A percentile compares a stretch with the other conserved stretches of the same genome.
Conservation (phyloP, 2,888 invertebrate species). For the Luperina nickerlii region DNA sequence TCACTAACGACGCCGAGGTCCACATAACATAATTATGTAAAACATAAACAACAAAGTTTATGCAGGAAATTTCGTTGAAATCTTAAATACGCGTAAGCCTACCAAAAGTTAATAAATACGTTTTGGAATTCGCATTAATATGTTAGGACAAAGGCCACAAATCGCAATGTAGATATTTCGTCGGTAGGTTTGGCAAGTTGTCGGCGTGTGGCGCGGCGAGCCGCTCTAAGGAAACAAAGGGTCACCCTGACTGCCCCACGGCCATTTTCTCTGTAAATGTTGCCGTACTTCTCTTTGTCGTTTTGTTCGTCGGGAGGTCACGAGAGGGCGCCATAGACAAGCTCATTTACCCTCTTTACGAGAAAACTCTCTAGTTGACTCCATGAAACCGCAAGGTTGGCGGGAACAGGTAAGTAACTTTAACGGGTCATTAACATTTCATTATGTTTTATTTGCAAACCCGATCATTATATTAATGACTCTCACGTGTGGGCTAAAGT, state of each 20-base stretch:
- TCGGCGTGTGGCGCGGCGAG: constrained; percentile 70
- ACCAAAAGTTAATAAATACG: constrained; percentile 72
- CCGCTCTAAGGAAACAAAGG: constrained; percentile 85
- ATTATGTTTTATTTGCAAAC: constrained; percentile 78
- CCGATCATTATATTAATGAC: constrained; percentile 76
- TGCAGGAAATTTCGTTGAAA: constrained; percentile 50
- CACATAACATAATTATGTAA: constrained; percentile 29
- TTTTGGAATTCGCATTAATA: constrained; percentile 77
- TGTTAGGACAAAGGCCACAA: constrained; percentile 70
- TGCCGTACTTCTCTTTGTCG: constrained; percentile 82
- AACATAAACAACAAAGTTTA: constrained; percentile 56
- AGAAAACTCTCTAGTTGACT: constrained; percentile 79
- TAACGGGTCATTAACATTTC: constrained; percentile 85
- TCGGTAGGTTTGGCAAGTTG: constrained; percentile 74
- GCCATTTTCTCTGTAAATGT: constrained; percentile 87
- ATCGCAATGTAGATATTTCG: constrained; percentile 70
- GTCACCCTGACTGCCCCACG: constrained; percentile 81
- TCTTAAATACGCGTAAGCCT: constrained; percentile 47
- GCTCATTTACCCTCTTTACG: constrained; percentile 82
- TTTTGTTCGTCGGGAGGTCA: constrained; percentile 81
- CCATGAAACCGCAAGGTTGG: constrained; percentile 79
- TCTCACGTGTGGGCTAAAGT: constrained; percentile 66
- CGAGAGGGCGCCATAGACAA: constrained; percentile 82
- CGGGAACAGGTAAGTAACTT: constrained; percentile 80
- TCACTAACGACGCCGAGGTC: constrained; percentile 37